These are phyloP conservation scores for Hesperia comma DNA, from an alignment of 2,888 invertebrate genomes.

Conservation along the genomic window DNA sequence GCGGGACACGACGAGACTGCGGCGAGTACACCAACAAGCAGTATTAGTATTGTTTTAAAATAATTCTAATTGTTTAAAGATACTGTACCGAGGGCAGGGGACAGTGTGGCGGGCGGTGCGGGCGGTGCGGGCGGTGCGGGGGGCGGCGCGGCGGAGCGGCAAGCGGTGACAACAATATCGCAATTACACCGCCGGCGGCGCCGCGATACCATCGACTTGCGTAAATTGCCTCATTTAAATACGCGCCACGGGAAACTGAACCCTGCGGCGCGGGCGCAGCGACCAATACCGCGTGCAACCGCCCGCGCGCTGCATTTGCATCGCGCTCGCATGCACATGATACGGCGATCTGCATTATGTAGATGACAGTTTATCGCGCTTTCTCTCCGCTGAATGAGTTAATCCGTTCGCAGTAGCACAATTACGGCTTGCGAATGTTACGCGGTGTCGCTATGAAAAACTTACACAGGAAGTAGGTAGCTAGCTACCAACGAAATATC, in stretches of 20 bases:
- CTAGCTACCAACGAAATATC: too few species aligned
- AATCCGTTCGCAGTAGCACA: conserved; percentile 38
- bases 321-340: conserved; percentile 35
- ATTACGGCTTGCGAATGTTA: too few species aligned
- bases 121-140: background rate
- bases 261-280: conserved; percentile 25
- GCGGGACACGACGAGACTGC: too few species aligned
- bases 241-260: conserved; percentile 18
- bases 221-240: conserved; percentile 43
- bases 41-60: too few species aligned
- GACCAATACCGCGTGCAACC: conserved; percentile 37
- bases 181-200: conserved; percentile 45
- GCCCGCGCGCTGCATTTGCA: conserved; percentile 29
- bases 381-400: conserved; percentile 39
- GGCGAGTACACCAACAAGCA: too few species aligned
- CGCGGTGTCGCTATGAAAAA: too few species aligned
- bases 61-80: too few species aligned
- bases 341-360: conserved; percentile 25
- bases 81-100: too few species aligned
- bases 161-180: conserved; percentile 44
- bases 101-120: background rate
- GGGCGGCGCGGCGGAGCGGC: conserved; percentile 18
- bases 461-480: too few species aligned
- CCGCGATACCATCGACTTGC: conserved; percentile 34
- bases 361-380: conserved; percentile 34